phyloP scores from a whole-genome alignment of 1,140 invertebrate genomes.

The Drosophila parabipectinata region DNA sequence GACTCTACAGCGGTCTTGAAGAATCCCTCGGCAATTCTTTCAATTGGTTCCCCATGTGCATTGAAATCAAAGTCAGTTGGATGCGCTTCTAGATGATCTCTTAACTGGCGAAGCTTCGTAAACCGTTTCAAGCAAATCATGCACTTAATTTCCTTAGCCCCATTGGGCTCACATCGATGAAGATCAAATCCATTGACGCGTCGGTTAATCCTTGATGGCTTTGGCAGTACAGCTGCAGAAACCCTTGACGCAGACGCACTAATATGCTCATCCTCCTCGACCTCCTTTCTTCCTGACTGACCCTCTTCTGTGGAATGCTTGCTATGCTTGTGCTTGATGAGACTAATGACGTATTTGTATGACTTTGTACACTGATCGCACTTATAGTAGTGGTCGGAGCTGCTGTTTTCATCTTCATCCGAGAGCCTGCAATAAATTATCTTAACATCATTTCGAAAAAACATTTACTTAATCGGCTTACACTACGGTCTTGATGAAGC shows the following conservation, averaged over 20 bases:
- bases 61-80: conserved; percentile 59
- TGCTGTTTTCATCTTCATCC: conserved; percentile 53
- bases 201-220: conserved; percentile 57
- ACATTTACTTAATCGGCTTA: conserved; percentile 22
- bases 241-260: conserved; percentile 34
- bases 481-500: conserved; percentile 56
- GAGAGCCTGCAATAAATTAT: conserved; percentile 36
- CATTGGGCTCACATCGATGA: conserved; percentile 64
- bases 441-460: neutral
- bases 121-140: conserved; percentile 69
- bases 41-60: conserved; percentile 61
- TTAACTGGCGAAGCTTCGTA: conserved; percentile 52
- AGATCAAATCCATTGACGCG: conserved; percentile 59
- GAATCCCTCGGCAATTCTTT: conserved; percentile 67
- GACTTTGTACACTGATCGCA: conserved; percentile 64
- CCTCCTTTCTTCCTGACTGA: conserved; percentile 9
- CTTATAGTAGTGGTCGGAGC: conserved; percentile 62
- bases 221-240: conserved; percentile 4
- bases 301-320: conserved; percentile 35
- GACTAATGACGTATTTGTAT: conserved; percentile 66
- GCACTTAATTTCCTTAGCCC: conserved; percentile 65
- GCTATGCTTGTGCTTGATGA: conserved; percentile 67
- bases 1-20: conserved; percentile 69
- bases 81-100: conserved; percentile 51
- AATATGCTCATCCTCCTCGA: conserved; percentile 29